A percentile compares a stretch with the other conserved stretches of the same genome.
Conservation (phyloP, 2,797 vertebrate genomes). For the Molossus molossus region DNA sequence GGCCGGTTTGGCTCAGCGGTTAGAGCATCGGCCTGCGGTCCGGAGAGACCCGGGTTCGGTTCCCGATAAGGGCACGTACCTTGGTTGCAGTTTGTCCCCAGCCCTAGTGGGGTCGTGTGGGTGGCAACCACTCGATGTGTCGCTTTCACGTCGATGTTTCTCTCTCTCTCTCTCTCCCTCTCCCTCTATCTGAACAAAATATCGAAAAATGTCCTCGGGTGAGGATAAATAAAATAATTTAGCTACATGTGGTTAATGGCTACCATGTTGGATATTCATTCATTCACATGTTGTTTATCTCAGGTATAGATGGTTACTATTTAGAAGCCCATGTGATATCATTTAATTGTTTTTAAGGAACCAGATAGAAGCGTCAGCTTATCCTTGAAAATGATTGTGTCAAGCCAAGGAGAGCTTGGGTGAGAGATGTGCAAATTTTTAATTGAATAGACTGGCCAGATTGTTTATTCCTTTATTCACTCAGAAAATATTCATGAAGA, state of each 20-base stretch:
- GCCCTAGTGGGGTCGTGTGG: too few relatives aligned
- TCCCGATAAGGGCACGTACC: too few relatives aligned
- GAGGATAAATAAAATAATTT: too few relatives aligned
- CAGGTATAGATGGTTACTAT: neutral
- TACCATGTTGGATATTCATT: neutral
- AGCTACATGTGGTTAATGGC: neutral
- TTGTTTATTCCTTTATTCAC: constrained; percentile 26
- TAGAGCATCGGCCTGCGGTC: too few relatives aligned
- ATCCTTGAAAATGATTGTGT: constrained; percentile 14
- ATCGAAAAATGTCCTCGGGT: too few relatives aligned
- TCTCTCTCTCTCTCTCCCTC: too few relatives aligned
- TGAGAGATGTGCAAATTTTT: neutral
- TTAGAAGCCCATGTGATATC: neutral
- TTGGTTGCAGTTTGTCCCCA: too few relatives aligned
- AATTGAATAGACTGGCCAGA: neutral
- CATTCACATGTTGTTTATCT: neutral
- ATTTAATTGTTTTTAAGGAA: constrained; percentile 50
- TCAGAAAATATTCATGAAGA: neutral
- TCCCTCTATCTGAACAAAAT: too few relatives aligned
- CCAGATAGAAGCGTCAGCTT: neutral
- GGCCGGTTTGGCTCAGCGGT: too few relatives aligned
- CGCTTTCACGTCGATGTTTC: too few relatives aligned
- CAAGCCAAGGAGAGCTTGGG: neutral
- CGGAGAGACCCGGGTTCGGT: too few relatives aligned
- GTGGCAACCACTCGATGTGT: too few relatives aligned